A percentile compares a stretch with the other conserved stretches of the same genome.
These are phyloP conservation scores for Drosophila mettleri DNA, from an alignment of 2,888 invertebrate species.

Conservation along the genomic window DNA sequence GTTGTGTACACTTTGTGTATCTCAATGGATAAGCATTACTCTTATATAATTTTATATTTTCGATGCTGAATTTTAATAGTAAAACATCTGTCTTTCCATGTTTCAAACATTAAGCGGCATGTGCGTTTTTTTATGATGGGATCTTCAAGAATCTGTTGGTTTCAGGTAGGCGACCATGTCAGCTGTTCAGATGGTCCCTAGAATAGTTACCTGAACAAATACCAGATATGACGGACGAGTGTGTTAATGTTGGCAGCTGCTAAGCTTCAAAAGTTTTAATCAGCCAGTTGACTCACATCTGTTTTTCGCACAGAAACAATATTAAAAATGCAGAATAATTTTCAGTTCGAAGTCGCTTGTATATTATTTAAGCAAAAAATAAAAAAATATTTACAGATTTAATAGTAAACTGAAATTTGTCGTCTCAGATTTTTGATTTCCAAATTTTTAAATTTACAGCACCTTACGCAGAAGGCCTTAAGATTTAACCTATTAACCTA, in stretches of 20 bases:
- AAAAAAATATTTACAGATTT: not conserved
- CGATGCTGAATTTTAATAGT: constrained; percentile 34
- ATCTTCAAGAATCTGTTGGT: not conserved
- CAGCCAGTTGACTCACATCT: not conserved
- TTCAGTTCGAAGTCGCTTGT: not conserved
- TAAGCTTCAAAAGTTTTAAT: not conserved
- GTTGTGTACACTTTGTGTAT: constrained; percentile 68
- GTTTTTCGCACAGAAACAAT: not conserved
- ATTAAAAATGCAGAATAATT: not conserved
- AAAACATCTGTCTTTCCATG: constrained; percentile 73
- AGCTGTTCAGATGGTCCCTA: not conserved
- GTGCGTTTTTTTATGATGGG: constrained; percentile 20
- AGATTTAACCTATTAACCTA: no score
- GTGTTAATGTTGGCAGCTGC: no score
- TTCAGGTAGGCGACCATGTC: constrained; percentile 16
- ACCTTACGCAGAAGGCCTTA: not conserved
- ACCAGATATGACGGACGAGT: no score
- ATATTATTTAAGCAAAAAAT: not conserved
- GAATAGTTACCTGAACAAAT: constrained; percentile 22
- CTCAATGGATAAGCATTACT: constrained; percentile 29
- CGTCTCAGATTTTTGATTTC: not conserved
- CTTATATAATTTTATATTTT: constrained; percentile 39
- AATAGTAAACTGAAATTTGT: not conserved
- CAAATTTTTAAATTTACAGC: not conserved
- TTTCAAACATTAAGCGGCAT: constrained; percentile 61